These are phyloP conservation scores for Sisor rabdophorus DNA, from an alignment of 2,113 vertebrate species.

Conservation along the genomic window DNA sequence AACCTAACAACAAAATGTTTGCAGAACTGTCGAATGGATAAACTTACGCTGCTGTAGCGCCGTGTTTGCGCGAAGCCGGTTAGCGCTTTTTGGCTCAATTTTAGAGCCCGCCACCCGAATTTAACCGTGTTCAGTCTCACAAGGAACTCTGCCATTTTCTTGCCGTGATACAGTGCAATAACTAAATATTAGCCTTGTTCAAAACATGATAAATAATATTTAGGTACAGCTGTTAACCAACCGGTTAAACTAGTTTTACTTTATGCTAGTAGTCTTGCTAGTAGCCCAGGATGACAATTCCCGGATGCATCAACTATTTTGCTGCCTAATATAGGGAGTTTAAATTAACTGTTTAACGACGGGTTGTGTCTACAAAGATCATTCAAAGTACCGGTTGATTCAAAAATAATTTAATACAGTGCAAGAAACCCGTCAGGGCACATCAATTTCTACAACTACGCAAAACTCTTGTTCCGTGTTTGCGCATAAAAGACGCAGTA, in stretches of 20 bases:
- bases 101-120: conserved; percentile 56
- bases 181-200: not conserved
- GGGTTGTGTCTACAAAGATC: not conserved
- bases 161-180: not conserved
- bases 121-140: conserved; percentile 41
- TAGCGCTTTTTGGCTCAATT: conserved; percentile 37
- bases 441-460: not conserved
- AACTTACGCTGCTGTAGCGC: conserved; percentile 63
- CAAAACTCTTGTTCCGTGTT: not conserved
- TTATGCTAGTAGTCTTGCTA: not conserved
- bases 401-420: not conserved
- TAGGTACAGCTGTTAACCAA: not conserved
- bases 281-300: not conserved
- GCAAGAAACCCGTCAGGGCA: not conserved
- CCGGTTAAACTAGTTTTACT: not conserved
- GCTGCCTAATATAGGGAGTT: no score
- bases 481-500: conserved; percentile 37
- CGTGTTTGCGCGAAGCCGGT: conserved; percentile 27
- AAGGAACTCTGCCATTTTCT: conserved; percentile 59
- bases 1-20: not conserved
- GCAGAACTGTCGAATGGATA: not conserved
- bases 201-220: not conserved
- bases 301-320: not conserved
- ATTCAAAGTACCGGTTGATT: not conserved
- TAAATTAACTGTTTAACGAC: not conserved